A percentile compares a stretch with the other conserved stretches of the same genome.
phyloP scores from a whole-genome alignment of 1,140 invertebrate genomes.

The Cyphomyrmex costatus region DNA sequence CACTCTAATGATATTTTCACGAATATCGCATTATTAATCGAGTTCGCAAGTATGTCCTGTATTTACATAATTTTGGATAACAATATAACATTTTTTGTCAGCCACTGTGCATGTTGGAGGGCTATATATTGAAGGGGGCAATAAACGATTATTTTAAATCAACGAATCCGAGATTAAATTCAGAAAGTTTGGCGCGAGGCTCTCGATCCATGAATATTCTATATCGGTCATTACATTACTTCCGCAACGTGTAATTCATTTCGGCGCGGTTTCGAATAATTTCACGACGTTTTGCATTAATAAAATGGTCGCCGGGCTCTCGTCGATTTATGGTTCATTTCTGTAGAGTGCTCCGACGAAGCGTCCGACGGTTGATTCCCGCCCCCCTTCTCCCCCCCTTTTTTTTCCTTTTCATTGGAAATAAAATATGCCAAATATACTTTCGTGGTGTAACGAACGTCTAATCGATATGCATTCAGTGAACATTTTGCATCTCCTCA shows the following conservation, averaged over 20 bases:
- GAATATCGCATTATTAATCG: neutral
- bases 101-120: neutral
- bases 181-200: constrained; percentile 56
- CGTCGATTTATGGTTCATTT: constrained; percentile 73
- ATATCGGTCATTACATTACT: constrained; percentile 66
- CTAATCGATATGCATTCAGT: constrained; percentile 45
- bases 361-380: constrained; percentile 14
- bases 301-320: constrained; percentile 57
- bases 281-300: constrained; percentile 72
- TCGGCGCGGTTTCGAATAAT: constrained; percentile 66
- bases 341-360: constrained; percentile 55
- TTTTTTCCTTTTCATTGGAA: neutral
- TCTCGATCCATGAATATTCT: constrained; percentile 62
- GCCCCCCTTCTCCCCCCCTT: neutral
- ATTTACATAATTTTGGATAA: neutral
- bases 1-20: neutral
- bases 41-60: neutral
- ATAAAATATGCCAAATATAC: constrained; percentile 58
- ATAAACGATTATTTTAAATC: constrained; percentile 53
- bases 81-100: neutral
- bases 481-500: neutral
- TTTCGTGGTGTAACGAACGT: constrained; percentile 37
- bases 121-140: no score
- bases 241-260: constrained; percentile 68
- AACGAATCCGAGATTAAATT: constrained; percentile 46